phyloP scores from a whole-genome alignment of 2,113 vertebrate species.

The Myrmecobius fasciatus region DNA sequence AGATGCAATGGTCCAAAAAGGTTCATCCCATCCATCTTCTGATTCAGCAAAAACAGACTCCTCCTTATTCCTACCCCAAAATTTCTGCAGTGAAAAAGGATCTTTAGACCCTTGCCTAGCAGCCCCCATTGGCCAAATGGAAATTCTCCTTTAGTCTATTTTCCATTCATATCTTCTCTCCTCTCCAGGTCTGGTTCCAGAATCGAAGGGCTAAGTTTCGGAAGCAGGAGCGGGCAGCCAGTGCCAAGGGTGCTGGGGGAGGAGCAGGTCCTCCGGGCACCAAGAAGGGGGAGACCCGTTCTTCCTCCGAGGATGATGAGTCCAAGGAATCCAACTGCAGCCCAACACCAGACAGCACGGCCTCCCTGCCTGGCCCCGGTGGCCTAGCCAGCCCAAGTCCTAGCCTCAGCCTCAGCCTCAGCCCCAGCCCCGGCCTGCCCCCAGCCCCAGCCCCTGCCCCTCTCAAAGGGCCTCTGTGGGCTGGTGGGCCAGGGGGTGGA shows the following conservation, averaged over 20 bases:
- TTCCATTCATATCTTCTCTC: conserved; percentile 4
- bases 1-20: not conserved
- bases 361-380: conserved; percentile 90
- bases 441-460: conserved; percentile 88
- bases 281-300: conserved; percentile 91
- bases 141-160: not conserved
- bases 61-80: not conserved
- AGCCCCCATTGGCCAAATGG: not conserved
- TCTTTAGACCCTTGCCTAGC: not conserved
- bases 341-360: conserved; percentile 97
- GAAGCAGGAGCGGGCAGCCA: conserved; percentile 95
- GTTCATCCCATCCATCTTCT: not conserved
- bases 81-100: not conserved
- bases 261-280: conserved; percentile 69
- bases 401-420: conserved; percentile 93
- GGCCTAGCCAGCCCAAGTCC: conserved; percentile 89
- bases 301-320: conserved; percentile 94
- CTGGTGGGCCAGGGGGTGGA: conserved; percentile 87
- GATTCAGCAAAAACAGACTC: not conserved
- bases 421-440: conserved; percentile 83
- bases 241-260: conserved; percentile 84
- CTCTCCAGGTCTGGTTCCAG: conserved; percentile 97
- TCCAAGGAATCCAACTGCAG: conserved; percentile 97
- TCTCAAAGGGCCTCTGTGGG: conserved; percentile 91
- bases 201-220: conserved; percentile 97